Evolutionary conservation across 2,888 invertebrate genomes (phyloP).

Genomic region (Parnassius orleans): DNA sequence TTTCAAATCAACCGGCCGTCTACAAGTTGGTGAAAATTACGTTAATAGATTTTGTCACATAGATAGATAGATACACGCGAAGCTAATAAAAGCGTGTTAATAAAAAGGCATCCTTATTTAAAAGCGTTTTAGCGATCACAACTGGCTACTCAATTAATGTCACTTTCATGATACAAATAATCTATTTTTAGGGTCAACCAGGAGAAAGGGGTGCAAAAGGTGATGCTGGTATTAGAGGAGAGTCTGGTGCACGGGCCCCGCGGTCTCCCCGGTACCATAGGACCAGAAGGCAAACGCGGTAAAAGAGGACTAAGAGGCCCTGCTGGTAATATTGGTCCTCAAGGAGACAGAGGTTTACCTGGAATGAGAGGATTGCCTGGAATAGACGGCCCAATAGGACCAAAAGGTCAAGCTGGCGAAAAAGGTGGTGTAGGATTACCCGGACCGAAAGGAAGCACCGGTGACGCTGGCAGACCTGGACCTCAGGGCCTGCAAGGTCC

Average conservation of each 20-base stretch:
- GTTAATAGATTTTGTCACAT: no score
- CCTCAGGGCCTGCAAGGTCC: constrained; percentile 84
- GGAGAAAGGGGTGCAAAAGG: constrained; percentile 92
- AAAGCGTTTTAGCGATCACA: no score
- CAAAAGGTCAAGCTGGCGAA: constrained; percentile 88
- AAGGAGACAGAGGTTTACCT: constrained; percentile 86
- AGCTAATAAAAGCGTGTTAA: no score
- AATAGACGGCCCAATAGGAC: constrained; percentile 87
- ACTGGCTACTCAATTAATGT: no score
- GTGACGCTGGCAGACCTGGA: constrained; percentile 84
- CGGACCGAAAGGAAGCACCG: constrained; percentile 82
- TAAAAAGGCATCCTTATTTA: no score
- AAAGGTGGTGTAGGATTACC: constrained; percentile 79
- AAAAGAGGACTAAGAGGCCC: constrained; percentile 90
- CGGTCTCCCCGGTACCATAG: constrained; percentile 87
- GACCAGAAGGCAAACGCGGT: constrained; percentile 90
- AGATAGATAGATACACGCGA: no score
- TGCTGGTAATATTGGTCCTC: constrained; percentile 85
- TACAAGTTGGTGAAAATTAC: no score
- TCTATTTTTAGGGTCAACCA: constrained; percentile 82
- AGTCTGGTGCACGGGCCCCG: constrained; percentile 86
- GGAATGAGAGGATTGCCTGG: constrained; percentile 87
- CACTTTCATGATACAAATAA: background rate
- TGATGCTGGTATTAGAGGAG: constrained; percentile 88
- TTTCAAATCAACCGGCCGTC: no score